Base-by-base conservation (phyloP, 2,888 invertebrate genomes). In the Polymixis flavicincta region DNA sequence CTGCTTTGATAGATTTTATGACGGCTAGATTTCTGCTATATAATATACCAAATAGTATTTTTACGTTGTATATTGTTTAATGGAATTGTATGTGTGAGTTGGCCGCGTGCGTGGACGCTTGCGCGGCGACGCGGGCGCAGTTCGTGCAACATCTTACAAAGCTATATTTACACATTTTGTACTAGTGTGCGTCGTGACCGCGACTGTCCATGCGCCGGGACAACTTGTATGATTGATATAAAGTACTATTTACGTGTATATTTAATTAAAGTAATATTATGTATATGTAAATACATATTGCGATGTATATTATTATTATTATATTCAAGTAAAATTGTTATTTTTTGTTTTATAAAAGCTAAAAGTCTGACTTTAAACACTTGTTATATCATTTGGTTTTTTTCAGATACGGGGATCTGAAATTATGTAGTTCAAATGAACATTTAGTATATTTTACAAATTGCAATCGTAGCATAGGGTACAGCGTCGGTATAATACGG, bases 21-120 rank as follows among this genome's bases (percentile, higher is more conserved):
- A 95, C 93, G 93, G 95, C 95, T 96, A 95, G 95, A 94, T 94
- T 92, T 95, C 95, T 94, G 95, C 95, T 95, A 95, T 95, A 95
- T 95, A 92, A 93, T 95, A 94, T 96, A 96, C 96, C 96, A 96
- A 96, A 96, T 96, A 96, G 96, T 96, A 96, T 96, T 96, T 96
- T 96, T 96, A 96, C 93, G 95, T 95, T 96, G 93, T 95, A 94
- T 95, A 94, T 95, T 94, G 92, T 94, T 95, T 93, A 94, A 93
- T 92, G 89, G 91, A 93, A 95, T 94, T 94, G 93, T 94, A 93
- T 92, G 93, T 89, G 86, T 85, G 89, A 83, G 93, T 92, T 92
- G 91, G 87, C 89, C 86, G 76, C 72, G 73, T 68, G 73, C 78
- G 82, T 83, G 72, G 76, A 74, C 83, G 83, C 80, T 90, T 83